Evolutionary conservation across 2,797 vertebrate genomes (phyloP), one percentile per base, ranked within the genome.

Genomic region (Nannoperca obscura): DNA sequence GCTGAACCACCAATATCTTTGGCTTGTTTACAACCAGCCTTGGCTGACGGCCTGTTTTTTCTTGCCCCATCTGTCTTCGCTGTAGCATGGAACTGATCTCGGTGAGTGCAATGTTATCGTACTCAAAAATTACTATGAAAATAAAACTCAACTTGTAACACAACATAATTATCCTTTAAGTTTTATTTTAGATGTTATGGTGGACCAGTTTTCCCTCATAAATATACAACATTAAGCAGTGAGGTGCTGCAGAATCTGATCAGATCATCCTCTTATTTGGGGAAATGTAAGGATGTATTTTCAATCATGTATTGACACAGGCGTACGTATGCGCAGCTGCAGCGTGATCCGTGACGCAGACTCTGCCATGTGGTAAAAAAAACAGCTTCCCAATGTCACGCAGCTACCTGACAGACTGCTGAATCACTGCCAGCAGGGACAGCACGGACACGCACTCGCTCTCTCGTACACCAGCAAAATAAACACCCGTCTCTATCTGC

Each of bases 371-470:
- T 74, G 81, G 65, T 3, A 34, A 49, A 63, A 80, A 52, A 63
- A 80, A 24, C 74, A 80, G 82, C 83, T 63, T 75, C 76, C 62
- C 82, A 85, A 78, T 86, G 90, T 91, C 82, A 74, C 81, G 57
- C 70, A 54, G 81, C 60, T 46, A 47, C 75, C 50, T 27, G 64
- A 74, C 81, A 88, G 86, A 83, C 72, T 83, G 88, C 84, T 88
- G 86, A 89, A 81, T 90, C 89, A 88, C 86, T 66, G 82, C 87
- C 86, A 88, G 82, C 84, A 76, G 84, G 30, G 63, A 78, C 34
- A 46, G 38, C 71, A 72, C 38, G 53, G 19, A 67, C 65, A 79
- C 58, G 49, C 32, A 73, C 70, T n/a, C 1, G 9, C 27, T 42
- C 69, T 34, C 57, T 58, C 66, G 32, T 17, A 27, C 69, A 78